phyloP scores from a whole-genome alignment of 2,797 vertebrate genomes.

The Microctenopoma steveboyesi region DNA sequence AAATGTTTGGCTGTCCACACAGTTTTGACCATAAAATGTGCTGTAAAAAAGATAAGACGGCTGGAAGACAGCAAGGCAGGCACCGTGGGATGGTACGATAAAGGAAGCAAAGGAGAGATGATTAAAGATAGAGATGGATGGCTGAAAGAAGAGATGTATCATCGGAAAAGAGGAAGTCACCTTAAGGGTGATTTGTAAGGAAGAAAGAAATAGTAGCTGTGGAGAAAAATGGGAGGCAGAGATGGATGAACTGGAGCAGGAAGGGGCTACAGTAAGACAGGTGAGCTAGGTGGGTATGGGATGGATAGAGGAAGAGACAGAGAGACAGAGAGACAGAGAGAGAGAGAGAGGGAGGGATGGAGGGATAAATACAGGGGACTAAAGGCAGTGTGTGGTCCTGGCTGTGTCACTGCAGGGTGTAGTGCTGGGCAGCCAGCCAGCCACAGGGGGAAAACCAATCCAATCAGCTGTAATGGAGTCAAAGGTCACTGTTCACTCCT shows the following conservation, averaged over 20 bases:
- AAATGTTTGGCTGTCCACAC: too few species aligned
- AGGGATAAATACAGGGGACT: constrained; percentile 2
- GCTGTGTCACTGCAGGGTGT: constrained; percentile 50
- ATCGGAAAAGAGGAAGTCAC: constrained; percentile 17
- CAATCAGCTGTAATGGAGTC: constrained; percentile 81
- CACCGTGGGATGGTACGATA: neutral
- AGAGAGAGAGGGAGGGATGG: neutral
- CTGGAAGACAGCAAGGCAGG: neutral
- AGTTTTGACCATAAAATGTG: neutral
- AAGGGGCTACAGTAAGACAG: constrained; percentile 1
- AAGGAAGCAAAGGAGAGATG: neutral
- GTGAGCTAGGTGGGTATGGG: constrained; percentile 27
- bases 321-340: neutral
- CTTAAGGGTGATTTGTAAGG: constrained; percentile 23
- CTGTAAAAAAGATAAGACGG: neutral
- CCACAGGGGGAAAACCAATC: constrained; percentile 55
- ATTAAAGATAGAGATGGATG: constrained; percentile 37
- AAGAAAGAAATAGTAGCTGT: constrained; percentile 14
- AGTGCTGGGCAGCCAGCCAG: constrained; percentile 60
- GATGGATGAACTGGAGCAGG: constrained; percentile 33
- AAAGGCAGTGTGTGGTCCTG: constrained; percentile 35
- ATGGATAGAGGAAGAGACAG: neutral
- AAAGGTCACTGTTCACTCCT: constrained; percentile 79
- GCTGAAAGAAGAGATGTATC: constrained; percentile 24
- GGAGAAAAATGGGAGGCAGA: constrained; percentile 1